Conservation (phyloP, 2,113 vertebrate species). For the Anarrhichthys ocellatus region DNA sequence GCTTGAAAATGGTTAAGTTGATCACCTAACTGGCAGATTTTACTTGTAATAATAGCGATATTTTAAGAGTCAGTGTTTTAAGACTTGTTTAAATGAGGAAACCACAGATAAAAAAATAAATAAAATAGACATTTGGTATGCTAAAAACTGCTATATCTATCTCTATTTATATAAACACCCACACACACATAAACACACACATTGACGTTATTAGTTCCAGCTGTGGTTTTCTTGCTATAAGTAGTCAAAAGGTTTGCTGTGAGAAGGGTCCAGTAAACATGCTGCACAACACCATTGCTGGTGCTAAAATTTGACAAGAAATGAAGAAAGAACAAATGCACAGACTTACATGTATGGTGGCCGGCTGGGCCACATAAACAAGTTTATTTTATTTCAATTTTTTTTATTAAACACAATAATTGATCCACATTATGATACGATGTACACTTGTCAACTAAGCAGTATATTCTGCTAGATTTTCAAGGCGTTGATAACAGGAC, state of each 20-base stretch:
- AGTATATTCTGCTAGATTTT: conserved; percentile 63
- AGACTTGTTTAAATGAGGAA: neutral
- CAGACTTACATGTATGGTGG: conserved; percentile 60
- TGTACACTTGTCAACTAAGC: conserved; percentile 71
- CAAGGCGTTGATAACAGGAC: conserved; percentile 68
- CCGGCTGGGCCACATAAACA: conserved; percentile 67
- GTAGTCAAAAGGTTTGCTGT: neutral
- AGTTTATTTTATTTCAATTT: conserved; percentile 69
- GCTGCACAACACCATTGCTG: neutral
- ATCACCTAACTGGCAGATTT: neutral
- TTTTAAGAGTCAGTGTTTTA: neutral
- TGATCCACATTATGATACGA: conserved; percentile 76
- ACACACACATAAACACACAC: neutral
- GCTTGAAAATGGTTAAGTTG: neutral
- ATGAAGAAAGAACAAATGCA: conserved; percentile 26
- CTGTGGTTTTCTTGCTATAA: neutral
- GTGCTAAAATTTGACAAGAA: neutral
- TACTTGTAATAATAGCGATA: neutral
- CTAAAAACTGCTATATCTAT: too few relatives aligned
- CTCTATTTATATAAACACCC: neutral
- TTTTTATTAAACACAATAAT: conserved; percentile 82
- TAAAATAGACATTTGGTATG: neutral
- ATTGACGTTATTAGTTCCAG: neutral
- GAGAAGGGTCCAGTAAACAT: neutral
- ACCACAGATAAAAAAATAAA: neutral